These are phyloP conservation scores for Coendou prehensilis DNA, from an alignment of 2,797 vertebrate genomes.

Conservation along the genomic window DNA sequence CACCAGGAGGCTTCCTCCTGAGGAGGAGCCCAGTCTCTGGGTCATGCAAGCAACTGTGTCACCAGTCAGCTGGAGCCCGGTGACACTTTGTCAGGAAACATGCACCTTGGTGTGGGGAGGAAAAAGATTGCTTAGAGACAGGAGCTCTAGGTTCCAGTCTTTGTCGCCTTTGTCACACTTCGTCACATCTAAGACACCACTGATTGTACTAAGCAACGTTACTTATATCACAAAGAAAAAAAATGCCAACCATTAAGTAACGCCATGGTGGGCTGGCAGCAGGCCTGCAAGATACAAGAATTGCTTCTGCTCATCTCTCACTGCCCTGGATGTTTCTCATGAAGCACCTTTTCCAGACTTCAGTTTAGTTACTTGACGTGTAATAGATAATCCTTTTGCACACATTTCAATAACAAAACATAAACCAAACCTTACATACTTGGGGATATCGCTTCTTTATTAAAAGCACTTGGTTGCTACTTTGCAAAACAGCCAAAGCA, in stretches of 20 bases:
- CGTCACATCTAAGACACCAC: background rate
- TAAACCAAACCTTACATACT: background rate
- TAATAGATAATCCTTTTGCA: constrained; percentile 32
- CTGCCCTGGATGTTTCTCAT: background rate
- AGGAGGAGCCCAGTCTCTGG: background rate
- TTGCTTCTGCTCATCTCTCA: background rate
- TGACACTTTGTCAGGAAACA: background rate
- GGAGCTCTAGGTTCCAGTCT: background rate
- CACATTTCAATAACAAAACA: constrained; percentile 41
- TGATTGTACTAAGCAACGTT: background rate
- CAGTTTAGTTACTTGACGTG: background rate
- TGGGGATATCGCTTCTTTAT: constrained; percentile 7
- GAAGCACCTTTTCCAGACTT: background rate
- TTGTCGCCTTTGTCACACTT: background rate
- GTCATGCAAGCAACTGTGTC: background rate
- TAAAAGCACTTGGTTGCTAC: constrained; percentile 27
- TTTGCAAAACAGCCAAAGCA: constrained; percentile 64
- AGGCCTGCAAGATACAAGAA: background rate
- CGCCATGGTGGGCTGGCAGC: background rate
- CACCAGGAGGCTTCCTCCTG: background rate
- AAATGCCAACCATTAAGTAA: background rate
- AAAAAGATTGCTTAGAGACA: background rate
- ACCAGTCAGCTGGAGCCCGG: background rate
- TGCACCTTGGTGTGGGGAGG: background rate
- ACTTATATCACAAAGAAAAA: background rate